A percentile compares a stretch with the other conserved stretches of the same genome.
Conservation (phyloP, 2,888 invertebrate genomes). For the Cepaea hortensis region DNA sequence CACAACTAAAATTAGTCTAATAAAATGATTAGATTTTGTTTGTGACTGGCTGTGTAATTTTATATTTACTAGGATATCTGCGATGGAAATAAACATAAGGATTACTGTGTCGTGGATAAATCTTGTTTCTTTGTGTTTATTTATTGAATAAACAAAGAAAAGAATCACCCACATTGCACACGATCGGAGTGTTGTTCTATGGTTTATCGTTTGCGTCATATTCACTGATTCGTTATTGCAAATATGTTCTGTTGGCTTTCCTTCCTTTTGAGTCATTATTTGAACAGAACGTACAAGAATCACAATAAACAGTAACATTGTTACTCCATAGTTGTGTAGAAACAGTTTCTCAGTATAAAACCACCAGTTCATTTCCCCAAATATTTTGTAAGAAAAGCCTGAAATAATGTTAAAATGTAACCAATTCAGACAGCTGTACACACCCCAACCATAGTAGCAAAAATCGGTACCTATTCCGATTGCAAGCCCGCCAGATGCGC, state of each 20-base stretch:
- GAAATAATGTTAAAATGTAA: conserved; percentile 63
- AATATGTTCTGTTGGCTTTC: too few relatives aligned
- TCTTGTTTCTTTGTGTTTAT: conserved; percentile 64
- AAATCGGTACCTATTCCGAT: conserved; percentile 62
- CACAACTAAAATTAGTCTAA: background rate
- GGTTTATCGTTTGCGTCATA: too few relatives aligned
- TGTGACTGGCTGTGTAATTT: background rate
- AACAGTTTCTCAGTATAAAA: conserved; percentile 47
- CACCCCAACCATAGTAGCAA: conserved; percentile 58
- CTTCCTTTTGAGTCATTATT: too few relatives aligned
- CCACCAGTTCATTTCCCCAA: conserved; percentile 51
- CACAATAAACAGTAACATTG: background rate
- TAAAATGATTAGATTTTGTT: background rate
- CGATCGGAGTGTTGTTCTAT: too few relatives aligned
- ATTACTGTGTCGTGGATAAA: conserved; percentile 44
- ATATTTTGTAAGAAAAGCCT: conserved; percentile 52
- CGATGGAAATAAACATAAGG: conserved; percentile 11
- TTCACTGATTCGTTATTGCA: too few relatives aligned
- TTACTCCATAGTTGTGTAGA: background rate
- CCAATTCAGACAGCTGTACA: conserved; percentile 69
- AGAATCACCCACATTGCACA: conserved; percentile 42
- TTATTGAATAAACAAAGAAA: conserved; percentile 57
- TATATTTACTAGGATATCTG: background rate
- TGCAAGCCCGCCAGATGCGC: conserved; percentile 52
- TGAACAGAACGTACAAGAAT: background rate